Evolutionary conservation across 2,113 vertebrate species (phyloP).

Genomic region (Tachysurus vachellii): DNA sequence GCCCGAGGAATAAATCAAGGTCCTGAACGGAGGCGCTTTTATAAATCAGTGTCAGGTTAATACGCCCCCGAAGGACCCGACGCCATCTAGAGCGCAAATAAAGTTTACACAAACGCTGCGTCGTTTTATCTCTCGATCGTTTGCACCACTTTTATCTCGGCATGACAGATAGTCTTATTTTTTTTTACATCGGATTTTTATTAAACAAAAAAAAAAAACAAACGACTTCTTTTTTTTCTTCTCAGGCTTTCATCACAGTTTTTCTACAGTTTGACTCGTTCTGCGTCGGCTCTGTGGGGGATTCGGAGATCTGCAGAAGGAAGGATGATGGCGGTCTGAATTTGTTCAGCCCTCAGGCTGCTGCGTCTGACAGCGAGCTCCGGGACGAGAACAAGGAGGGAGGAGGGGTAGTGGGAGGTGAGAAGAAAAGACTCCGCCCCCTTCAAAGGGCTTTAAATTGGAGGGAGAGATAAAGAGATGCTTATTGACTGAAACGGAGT

Average conservation of each 20-base stretch:
- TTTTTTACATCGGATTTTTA: neutral
- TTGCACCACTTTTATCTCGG: neutral
- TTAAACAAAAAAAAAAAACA: slow-evolving; percentile 7
- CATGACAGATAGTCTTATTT: neutral
- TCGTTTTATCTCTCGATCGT: neutral
- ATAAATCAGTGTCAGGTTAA: slow-evolving; percentile 73
- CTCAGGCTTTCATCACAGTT: slow-evolving; percentile 6
- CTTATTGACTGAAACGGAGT: neutral
- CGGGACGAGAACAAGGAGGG: neutral
- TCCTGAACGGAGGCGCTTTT: slow-evolving; percentile 68
- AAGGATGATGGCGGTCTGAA: slow-evolving; percentile 10
- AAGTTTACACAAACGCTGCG: slow-evolving; percentile 43
- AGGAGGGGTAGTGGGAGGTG: too few relatives aligned
- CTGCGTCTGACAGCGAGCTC: slow-evolving; percentile 23
- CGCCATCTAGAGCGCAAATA: slow-evolving; percentile 53
- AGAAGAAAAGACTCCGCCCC: neutral
- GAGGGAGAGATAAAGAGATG: slow-evolving; percentile 36
- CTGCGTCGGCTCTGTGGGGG: neutral
- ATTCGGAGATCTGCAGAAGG: neutral
- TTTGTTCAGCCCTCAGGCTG: slow-evolving; percentile 7
- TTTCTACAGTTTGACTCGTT: neutral
- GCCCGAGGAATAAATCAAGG: slow-evolving; percentile 62
- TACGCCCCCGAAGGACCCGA: slow-evolving; percentile 60
- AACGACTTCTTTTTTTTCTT: neutral
- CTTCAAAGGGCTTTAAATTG: slow-evolving; percentile 37